Evolutionary conservation across 2,888 invertebrate species (phyloP).

Genomic region (Slavum lentiscoides): DNA sequence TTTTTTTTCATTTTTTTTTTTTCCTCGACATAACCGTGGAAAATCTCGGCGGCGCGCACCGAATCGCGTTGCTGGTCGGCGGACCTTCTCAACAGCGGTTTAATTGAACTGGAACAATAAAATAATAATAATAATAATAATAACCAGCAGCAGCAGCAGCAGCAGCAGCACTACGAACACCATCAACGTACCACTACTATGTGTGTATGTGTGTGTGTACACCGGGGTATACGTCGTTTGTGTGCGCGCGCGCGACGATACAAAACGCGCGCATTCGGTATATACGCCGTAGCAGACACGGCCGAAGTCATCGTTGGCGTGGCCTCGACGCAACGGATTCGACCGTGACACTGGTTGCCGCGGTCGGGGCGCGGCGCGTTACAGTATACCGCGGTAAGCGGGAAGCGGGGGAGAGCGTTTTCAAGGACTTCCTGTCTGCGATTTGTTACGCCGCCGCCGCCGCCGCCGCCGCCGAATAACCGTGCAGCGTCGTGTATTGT

Average conservation of each 20-base stretch:
- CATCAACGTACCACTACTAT: not conserved
- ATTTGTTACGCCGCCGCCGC: slow-evolving; percentile 47
- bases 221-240: not conserved
- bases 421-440: slow-evolving; percentile 53
- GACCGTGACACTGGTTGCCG: slow-evolving; percentile 52
- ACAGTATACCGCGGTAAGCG: too few species aligned
- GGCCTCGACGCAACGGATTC: slow-evolving; percentile 49
- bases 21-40: slow-evolving; percentile 35
- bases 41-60: slow-evolving; percentile 36
- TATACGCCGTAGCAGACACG: slow-evolving; percentile 12
- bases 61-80: not conserved
- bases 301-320: slow-evolving; percentile 33
- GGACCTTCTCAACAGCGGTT: slow-evolving; percentile 51
- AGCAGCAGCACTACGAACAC: too few species aligned
- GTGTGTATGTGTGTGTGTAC: not conserved
- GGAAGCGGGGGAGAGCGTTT: slow-evolving; percentile 39
- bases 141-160: not conserved
- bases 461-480: not conserved
- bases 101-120: slow-evolving; percentile 52
- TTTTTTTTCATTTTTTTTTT: not conserved
- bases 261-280: too few species aligned
- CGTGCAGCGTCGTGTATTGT: slow-evolving; percentile 31
- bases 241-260: too few species aligned
- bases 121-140: slow-evolving; percentile 24
- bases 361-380: too few species aligned